Conservation (phyloP, 2,797 vertebrate species). For the Neopelma chrysocephalum region DNA sequence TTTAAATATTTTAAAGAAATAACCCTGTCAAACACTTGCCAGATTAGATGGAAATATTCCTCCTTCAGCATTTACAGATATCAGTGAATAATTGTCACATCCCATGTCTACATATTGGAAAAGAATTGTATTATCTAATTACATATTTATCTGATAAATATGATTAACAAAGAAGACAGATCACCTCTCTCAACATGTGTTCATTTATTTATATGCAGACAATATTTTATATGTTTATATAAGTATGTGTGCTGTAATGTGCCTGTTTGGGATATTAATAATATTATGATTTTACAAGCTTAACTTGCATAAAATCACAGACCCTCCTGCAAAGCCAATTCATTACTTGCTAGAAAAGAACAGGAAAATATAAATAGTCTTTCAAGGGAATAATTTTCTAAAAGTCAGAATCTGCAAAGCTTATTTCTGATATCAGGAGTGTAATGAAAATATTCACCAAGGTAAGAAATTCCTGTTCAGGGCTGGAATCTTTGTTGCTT, state of each 20-base stretch:
- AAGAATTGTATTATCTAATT: conserved; percentile 35
- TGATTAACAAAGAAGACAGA: conserved; percentile 63
- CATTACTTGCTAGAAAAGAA: conserved; percentile 63
- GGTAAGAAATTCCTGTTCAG: neutral
- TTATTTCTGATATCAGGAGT: neutral
- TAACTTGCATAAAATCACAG: conserved; percentile 61
- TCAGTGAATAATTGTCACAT: neutral
- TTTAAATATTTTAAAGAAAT: neutral
- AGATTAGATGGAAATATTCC: neutral
- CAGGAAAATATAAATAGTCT: conserved; percentile 51
- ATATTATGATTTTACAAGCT: conserved; percentile 66
- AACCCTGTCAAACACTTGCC: neutral
- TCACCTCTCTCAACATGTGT: conserved; percentile 51
- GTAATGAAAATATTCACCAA: neutral
- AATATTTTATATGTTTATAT: neutral
- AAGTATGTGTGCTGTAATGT: conserved; percentile 20
- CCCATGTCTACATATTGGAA: conserved; percentile 6
- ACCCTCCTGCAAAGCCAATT: conserved; percentile 18
- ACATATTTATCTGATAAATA: conserved; percentile 52
- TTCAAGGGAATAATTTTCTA: conserved; percentile 58
- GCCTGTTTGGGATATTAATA: conserved; percentile 69
- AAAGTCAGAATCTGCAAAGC: conserved; percentile 48
- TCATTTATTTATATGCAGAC: neutral
- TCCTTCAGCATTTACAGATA: neutral
- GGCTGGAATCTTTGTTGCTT: neutral